Conservation (phyloP, 1,140 invertebrate genomes). For the Bombyx mandarina region DNA sequence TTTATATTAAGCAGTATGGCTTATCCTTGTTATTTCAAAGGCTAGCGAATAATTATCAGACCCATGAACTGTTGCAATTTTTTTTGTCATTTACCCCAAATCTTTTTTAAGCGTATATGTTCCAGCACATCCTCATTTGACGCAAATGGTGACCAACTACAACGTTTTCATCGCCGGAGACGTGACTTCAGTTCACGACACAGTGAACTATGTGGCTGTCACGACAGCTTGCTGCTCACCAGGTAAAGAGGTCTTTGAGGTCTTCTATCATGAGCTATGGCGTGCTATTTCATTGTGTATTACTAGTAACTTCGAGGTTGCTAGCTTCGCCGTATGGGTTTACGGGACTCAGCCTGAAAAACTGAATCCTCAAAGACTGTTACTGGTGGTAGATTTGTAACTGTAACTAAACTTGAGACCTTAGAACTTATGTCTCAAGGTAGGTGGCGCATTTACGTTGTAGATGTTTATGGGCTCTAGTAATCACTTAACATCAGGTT, state of each 20-base stretch:
- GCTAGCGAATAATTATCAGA: background rate
- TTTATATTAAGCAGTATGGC: background rate
- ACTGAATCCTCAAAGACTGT: no score
- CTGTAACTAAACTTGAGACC: no score
- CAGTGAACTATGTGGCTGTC: slow-evolving; percentile 5
- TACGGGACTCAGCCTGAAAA: no score
- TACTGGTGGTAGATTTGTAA: no score
- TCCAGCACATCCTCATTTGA: background rate
- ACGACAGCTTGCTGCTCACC: slow-evolving; percentile 4
- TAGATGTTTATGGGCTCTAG: background rate
- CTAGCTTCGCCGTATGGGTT: no score
- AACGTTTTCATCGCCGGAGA: slow-evolving; percentile 6
- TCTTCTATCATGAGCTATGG: background rate
- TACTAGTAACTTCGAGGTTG: no score
- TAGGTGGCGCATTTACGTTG: no score
- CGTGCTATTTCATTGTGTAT: background rate
- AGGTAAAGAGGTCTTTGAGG: background rate
- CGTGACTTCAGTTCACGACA: slow-evolving; percentile 10
- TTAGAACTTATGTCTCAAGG: no score
- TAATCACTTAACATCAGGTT: background rate
- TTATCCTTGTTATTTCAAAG: background rate
- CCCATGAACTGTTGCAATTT: background rate
- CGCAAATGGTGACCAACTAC: slow-evolving; percentile 7
- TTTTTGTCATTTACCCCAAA: no score
- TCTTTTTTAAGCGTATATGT: background rate